Conservation (phyloP, 1,140 invertebrate genomes). For the Calycopis cecrops region DNA sequence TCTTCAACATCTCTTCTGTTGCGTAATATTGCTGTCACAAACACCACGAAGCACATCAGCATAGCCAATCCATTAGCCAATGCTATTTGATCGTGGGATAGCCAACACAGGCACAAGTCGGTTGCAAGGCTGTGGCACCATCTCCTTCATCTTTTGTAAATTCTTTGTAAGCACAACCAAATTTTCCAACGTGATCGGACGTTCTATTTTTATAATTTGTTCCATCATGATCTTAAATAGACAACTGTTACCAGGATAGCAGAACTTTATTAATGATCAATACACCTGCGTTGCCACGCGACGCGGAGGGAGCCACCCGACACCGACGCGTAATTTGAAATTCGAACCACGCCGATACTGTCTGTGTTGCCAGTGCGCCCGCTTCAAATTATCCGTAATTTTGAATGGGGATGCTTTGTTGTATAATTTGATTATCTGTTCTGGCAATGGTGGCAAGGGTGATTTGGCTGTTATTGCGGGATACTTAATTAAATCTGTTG, state of each 20-base stretch:
- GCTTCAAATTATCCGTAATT: constrained; percentile 53
- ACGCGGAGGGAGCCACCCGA: constrained; percentile 66
- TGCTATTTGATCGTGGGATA: too few relatives aligned
- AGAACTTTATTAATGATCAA: constrained; percentile 43
- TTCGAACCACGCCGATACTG: constrained; percentile 67
- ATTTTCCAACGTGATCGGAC: too few relatives aligned
- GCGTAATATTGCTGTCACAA: too few relatives aligned
- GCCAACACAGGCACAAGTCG: too few relatives aligned
- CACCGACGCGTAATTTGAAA: constrained; percentile 70
- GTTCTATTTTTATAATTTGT: too few relatives aligned
- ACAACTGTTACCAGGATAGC: constrained; percentile 18
- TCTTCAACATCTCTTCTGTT: too few relatives aligned
- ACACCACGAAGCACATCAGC: too few relatives aligned
- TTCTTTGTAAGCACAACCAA: too few relatives aligned
- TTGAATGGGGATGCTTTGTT: constrained; percentile 35
- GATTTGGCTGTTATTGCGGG: constrained; percentile 5
- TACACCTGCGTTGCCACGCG: constrained; percentile 66
- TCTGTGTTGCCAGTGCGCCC: constrained; percentile 55
- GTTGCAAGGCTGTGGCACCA: too few relatives aligned
- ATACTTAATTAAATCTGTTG: constrained; percentile 5
- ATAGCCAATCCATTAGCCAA: too few relatives aligned
- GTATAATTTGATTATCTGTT: constrained; percentile 10
- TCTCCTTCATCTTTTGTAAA: too few relatives aligned
- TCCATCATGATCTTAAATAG: constrained; percentile 1
- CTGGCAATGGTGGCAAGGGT: constrained; percentile 1